These are phyloP conservation scores for Vannuccia rotundouncinata DNA, from an alignment of 2,888 invertebrate genomes.

Conservation along the genomic window DNA sequence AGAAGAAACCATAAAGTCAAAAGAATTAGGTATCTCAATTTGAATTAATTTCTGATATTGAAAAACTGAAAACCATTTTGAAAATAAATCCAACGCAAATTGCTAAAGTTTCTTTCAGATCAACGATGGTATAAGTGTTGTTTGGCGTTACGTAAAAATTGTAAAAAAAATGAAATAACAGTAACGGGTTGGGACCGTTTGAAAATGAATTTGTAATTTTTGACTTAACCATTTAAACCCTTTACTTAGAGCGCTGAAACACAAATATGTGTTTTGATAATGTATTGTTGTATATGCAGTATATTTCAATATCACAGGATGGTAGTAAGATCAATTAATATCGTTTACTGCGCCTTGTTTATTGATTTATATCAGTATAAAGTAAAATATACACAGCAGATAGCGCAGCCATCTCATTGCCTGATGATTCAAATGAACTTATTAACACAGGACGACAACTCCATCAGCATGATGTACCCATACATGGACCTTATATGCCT, in stretches of 20 bases:
- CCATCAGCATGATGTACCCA: constrained; percentile 12
- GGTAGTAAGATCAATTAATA: not conserved
- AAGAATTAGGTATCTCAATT: too few species aligned
- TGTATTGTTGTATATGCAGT: not conserved
- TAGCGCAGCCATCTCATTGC: not conserved
- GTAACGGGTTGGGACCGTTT: too few species aligned
- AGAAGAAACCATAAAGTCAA: too few species aligned
- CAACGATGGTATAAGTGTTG: too few species aligned
- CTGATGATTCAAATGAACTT: not conserved
- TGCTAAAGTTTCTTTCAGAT: too few species aligned
- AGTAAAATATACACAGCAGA: not conserved
- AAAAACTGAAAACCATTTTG: too few species aligned
- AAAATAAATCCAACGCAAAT: too few species aligned
- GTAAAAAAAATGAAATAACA: too few species aligned
- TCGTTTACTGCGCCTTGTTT: not conserved
- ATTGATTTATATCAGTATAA: not conserved
- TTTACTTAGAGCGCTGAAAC: not conserved
- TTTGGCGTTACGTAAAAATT: too few species aligned
- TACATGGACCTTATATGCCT: not conserved
- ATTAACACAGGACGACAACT: constrained; percentile 7
- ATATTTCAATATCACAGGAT: not conserved
- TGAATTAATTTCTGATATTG: too few species aligned
- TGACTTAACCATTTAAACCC: not conserved
- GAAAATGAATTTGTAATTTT: too few species aligned
- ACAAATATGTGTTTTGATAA: not conserved